Conservation (phyloP, 1,140 invertebrate species). For the Lysiphlebus fabarum region DNA sequence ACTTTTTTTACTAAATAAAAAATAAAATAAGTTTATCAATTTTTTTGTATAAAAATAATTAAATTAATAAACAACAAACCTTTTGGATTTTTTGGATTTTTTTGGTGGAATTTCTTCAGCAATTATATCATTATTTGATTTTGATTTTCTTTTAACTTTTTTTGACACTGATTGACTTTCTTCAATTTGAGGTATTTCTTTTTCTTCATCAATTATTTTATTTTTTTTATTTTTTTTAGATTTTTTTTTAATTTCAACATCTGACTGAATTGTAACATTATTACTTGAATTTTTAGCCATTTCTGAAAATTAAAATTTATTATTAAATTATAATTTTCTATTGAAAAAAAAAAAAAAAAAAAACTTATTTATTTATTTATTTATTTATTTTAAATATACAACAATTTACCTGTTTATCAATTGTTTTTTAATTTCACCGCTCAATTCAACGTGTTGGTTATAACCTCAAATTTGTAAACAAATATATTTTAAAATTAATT, state of each 20-base stretch:
- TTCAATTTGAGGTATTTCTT: neutral
- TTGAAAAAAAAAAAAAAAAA: neutral
- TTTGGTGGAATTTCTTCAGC: slow-evolving; percentile 4
- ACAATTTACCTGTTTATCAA: too few species aligned
- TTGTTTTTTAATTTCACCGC: too few species aligned
- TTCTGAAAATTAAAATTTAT: neutral
- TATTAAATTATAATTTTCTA: too few species aligned
- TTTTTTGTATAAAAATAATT: neutral
- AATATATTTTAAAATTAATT: too few species aligned
- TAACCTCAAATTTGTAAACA: too few species aligned
- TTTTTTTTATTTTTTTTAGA: slow-evolving; percentile 9
- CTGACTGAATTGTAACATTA: neutral
- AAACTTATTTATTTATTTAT: neutral
- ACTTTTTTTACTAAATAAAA: neutral
- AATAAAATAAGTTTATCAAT: too few species aligned
- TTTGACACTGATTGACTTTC: neutral
- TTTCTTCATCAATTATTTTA: slow-evolving; percentile 7
- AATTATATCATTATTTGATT: neutral
- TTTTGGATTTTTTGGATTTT: slow-evolving; percentile 11
- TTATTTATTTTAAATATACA: neutral
- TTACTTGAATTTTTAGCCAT: slow-evolving; percentile 1
- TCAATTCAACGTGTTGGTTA: too few species aligned
- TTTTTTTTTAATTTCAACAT: slow-evolving; percentile 5
- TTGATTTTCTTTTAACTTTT: slow-evolving; percentile 6
- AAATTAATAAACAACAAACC: neutral